phyloP scores from a whole-genome alignment of 2,113 vertebrate species.

The Onychostruthus taczanowskii region DNA sequence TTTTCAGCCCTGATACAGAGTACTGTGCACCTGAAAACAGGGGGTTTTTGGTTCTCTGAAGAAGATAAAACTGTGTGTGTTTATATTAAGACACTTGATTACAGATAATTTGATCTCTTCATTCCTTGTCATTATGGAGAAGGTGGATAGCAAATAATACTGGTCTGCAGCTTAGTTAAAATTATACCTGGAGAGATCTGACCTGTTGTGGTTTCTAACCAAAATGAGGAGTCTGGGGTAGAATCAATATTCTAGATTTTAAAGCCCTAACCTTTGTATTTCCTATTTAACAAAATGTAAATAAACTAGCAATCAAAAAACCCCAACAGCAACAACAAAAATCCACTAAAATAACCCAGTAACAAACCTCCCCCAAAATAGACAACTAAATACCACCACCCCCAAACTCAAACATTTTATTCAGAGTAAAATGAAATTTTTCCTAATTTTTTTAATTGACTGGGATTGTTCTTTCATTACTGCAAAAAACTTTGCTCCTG shows the following conservation, averaged over 20 bases:
- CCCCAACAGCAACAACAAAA: background rate
- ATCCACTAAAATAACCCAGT: background rate
- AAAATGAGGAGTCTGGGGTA: background rate
- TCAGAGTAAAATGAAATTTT: rapidly evolving
- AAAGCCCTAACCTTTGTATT: background rate
- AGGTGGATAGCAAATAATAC: background rate
- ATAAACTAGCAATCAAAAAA: background rate
- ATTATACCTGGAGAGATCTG: background rate
- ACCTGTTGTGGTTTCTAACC: background rate
- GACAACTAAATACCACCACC: background rate
- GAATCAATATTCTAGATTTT: background rate
- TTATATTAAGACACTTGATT: background rate
- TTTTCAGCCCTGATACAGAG: background rate
- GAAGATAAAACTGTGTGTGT: background rate
- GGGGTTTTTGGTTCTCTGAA: background rate
- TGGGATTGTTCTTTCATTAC: background rate
- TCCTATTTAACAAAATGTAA: background rate
- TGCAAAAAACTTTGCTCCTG: background rate
- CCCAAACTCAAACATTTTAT: background rate
- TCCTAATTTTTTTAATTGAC: background rate
- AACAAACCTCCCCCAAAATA: background rate
- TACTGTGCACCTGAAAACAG: background rate
- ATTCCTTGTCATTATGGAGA: background rate
- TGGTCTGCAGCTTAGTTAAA: background rate
- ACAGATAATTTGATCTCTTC: background rate